Evolutionary conservation across 2,888 invertebrate genomes (phyloP).

Genomic region (Teleiodes luculella): DNA sequence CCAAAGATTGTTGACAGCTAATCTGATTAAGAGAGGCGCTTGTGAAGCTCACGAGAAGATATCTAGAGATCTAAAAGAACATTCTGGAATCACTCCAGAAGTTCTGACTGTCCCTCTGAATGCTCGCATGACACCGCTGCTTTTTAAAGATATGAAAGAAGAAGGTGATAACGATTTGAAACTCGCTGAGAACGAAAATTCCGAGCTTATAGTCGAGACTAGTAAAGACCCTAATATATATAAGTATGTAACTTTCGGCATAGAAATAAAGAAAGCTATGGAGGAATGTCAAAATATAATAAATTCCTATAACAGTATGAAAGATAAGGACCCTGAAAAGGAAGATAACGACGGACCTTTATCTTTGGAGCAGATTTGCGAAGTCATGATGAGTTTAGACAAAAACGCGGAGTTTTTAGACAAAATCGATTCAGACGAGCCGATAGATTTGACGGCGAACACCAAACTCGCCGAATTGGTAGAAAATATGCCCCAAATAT

Average conservation of each 20-base stretch:
- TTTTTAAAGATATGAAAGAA: constrained; percentile 32
- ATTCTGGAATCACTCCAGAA: constrained; percentile 40
- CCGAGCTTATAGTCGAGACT: constrained; percentile 24
- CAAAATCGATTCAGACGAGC: constrained; percentile 52
- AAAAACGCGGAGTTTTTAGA: constrained; percentile 60
- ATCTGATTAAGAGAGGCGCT: constrained; percentile 41
- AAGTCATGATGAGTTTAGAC: constrained; percentile 65
- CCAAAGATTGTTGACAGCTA: constrained; percentile 52
- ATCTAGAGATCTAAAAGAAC: constrained; percentile 26
- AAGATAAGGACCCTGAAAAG: constrained; percentile 41
- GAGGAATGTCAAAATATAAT: constrained; percentile 72
- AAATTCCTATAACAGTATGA: constrained; percentile 58
- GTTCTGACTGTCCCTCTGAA: constrained; percentile 48
- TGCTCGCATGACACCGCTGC: constrained; percentile 42
- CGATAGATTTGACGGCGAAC: constrained; percentile 45
- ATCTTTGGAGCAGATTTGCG: constrained; percentile 63
- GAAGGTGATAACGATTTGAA: constrained; percentile 32
- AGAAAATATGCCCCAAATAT: constrained; percentile 66
- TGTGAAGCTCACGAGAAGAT: constrained; percentile 32
- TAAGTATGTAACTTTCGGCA: constrained; percentile 62
- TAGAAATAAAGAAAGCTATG: constrained; percentile 71
- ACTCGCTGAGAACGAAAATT: constrained; percentile 20
- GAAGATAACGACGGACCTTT: constrained; percentile 39
- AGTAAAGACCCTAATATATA: constrained; percentile 54
- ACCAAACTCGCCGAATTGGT: constrained; percentile 59